Conservation (phyloP, 2,797 vertebrate genomes). For the Amniataba percoides region DNA sequence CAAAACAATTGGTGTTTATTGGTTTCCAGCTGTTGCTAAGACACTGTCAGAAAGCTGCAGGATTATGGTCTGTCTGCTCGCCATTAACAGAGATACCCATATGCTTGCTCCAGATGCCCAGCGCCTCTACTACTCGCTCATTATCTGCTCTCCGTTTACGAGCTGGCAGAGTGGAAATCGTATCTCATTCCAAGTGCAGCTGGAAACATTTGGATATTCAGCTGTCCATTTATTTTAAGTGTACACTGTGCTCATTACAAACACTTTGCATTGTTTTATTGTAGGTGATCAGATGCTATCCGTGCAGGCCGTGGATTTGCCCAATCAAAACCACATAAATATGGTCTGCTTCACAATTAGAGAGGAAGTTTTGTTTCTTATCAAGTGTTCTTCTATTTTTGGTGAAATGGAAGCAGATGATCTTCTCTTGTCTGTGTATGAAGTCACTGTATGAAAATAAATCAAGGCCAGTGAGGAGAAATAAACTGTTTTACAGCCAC, state of each 20-base stretch:
- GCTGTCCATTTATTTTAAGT: slow-evolving; percentile 60
- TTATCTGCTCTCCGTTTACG: slow-evolving; percentile 70
- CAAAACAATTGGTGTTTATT: slow-evolving; percentile 66
- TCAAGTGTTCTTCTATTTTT: neutral
- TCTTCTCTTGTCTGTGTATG: neutral
- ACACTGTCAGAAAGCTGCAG: slow-evolving; percentile 58
- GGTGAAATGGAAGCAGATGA: neutral
- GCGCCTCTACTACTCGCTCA: slow-evolving; percentile 64
- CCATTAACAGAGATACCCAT: slow-evolving; percentile 70
- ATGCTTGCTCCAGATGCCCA: slow-evolving; percentile 77
- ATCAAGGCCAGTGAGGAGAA: no score
- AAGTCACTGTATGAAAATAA: neutral
- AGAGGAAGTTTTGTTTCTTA: neutral
- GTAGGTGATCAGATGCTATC: slow-evolving; percentile 17
- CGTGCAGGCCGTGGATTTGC: neutral
- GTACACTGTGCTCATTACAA: slow-evolving; percentile 52
- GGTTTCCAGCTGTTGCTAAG: slow-evolving; percentile 75
- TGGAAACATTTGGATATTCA: slow-evolving; percentile 69
- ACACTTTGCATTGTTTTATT: slow-evolving; percentile 48
- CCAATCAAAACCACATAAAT: neutral
- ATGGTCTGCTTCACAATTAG: neutral
- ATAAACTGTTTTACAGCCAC: no score
- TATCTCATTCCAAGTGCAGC: slow-evolving; percentile 61
- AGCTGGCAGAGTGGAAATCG: slow-evolving; percentile 63
- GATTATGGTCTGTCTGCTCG: slow-evolving; percentile 68